A percentile compares a stretch with the other conserved stretches of the same genome.
These are phyloP conservation scores for Eptatretus atami DNA, from an alignment of 2,797 vertebrate species.

Conservation along the genomic window DNA sequence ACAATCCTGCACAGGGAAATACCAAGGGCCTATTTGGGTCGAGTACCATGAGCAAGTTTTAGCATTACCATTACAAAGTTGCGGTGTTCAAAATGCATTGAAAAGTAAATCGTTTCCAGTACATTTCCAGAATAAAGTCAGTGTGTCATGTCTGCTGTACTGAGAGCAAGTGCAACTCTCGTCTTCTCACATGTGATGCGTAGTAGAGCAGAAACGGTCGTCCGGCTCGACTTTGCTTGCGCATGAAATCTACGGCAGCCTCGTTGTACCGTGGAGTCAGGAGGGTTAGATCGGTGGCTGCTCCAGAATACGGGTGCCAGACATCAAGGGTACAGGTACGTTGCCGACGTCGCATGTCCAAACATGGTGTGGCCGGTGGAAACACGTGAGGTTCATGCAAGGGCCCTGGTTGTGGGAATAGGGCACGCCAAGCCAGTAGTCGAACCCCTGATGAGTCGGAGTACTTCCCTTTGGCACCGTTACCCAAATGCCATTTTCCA, in stretches of 20 bases:
- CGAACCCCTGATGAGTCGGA: conserved; percentile 48
- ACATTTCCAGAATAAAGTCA: too few species aligned
- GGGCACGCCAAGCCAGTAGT: conserved; percentile 47
- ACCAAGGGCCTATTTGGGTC: too few species aligned
- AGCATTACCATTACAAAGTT: too few species aligned
- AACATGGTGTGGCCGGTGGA: conserved; percentile 37
- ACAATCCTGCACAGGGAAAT: too few species aligned
- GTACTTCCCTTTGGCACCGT: conserved; percentile 28
- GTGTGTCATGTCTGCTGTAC: too few species aligned
- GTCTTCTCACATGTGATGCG: conserved; percentile 39
- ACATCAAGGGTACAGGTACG: conserved; percentile 31
- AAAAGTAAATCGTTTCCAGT: too few species aligned
- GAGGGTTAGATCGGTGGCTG: conserved; percentile 41
- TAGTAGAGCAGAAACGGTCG: conserved; percentile 72
- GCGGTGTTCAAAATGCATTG: too few species aligned
- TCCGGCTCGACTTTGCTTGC: conserved; percentile 14
- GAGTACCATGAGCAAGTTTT: too few species aligned
- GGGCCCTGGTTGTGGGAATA: conserved; percentile 87
- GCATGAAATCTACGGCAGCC: conserved; percentile 35
- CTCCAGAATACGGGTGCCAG: conserved; percentile 26
- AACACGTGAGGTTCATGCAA: conserved; percentile 57
- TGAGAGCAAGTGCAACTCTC: background rate
- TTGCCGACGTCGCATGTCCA: conserved; percentile 27
- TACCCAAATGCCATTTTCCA: conserved; percentile 77
- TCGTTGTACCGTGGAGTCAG: conserved; percentile 32